Conservation (phyloP, 2,888 invertebrate genomes). For the Trichacis sp. region DNA sequence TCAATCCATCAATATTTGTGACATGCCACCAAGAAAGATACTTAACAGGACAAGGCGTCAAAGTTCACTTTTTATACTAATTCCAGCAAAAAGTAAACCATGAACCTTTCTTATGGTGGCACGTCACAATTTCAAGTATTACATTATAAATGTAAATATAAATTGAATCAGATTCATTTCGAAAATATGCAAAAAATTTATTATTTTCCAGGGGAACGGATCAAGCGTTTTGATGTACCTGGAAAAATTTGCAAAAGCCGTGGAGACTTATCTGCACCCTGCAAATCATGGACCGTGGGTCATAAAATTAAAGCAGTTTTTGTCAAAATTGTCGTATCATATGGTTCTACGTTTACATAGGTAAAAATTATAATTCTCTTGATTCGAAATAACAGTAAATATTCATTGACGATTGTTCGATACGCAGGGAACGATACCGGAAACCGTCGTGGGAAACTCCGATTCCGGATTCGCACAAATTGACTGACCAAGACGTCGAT, state of each 20-base stretch:
- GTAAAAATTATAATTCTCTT: too few species aligned
- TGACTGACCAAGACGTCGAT: constrained; percentile 85
- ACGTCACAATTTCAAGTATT: too few species aligned
- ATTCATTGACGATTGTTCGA: constrained; percentile 13
- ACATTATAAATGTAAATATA: too few species aligned
- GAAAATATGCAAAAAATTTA: too few species aligned
- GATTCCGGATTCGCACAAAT: constrained; percentile 76
- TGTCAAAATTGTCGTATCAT: constrained; percentile 77
- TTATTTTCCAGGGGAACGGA: constrained; percentile 76
- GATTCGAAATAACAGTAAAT: neutral
- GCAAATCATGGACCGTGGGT: constrained; percentile 90
- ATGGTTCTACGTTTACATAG: constrained; percentile 74
- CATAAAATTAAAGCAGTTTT: constrained; percentile 75
- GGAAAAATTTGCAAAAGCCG: constrained; percentile 82
- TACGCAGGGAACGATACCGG: constrained; percentile 75
- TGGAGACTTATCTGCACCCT: constrained; percentile 90
- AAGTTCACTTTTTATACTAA: too few species aligned
- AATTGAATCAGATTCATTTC: too few species aligned
- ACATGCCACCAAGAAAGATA: too few species aligned
- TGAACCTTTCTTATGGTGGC: too few species aligned
- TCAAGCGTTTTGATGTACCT: constrained; percentile 80
- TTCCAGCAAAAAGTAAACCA: too few species aligned
- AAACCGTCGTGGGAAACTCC: constrained; percentile 77
- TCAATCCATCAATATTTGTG: too few species aligned
- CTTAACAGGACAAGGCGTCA: too few species aligned